Evolutionary conservation across 2,113 vertebrate species (phyloP).

Genomic region (Thunnus thynnus): DNA sequence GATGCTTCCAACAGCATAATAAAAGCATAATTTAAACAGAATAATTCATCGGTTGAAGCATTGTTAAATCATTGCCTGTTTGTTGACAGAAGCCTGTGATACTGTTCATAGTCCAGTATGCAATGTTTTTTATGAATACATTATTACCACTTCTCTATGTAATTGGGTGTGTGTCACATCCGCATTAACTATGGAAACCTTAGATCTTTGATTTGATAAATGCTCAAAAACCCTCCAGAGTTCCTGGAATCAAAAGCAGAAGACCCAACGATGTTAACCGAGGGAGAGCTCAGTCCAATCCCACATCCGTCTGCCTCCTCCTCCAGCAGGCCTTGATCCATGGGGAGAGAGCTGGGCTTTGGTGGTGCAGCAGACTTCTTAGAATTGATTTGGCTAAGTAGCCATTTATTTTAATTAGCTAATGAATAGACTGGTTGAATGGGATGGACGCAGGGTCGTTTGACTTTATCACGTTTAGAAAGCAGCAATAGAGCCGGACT

Average conservation of each 20-base stretch:
- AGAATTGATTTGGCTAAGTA: constrained; percentile 79
- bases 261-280: neutral
- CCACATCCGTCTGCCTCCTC: constrained; percentile 23
- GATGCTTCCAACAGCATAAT: constrained; percentile 36
- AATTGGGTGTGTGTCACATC: constrained; percentile 8
- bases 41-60: constrained; percentile 66
- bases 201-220: constrained; percentile 1
- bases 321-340: constrained; percentile 34
- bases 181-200: neutral
- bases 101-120: constrained; percentile 23
- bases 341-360: constrained; percentile 33
- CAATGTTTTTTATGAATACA: constrained; percentile 39
- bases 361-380: constrained; percentile 41
- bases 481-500: constrained; percentile 23
- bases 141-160: constrained; percentile 16
- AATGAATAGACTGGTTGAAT: constrained; percentile 75
- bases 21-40: constrained; percentile 63
- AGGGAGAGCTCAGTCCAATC: constrained; percentile 20
- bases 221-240: neutral
- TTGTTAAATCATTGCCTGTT: constrained; percentile 47
- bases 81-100: constrained; percentile 53
- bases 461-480: constrained; percentile 58
- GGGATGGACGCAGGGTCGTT: constrained; percentile 46
- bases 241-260: constrained; percentile 4
- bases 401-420: constrained; percentile 81